These are phyloP conservation scores for Archilochus colubris DNA, from an alignment of 2,113 vertebrate genomes.

Conservation along the genomic window DNA sequence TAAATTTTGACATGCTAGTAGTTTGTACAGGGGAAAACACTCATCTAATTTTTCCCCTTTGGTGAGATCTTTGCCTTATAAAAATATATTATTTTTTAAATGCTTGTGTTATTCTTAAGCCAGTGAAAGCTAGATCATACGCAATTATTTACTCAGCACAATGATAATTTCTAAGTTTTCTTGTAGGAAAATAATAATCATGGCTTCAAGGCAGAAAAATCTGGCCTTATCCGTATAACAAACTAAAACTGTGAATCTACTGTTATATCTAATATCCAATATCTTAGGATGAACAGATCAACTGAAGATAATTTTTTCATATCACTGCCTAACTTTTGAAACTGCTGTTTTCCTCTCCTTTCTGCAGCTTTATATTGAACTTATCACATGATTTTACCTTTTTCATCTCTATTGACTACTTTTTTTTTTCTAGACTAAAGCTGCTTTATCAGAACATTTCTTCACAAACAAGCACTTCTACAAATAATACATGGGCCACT, in stretches of 20 bases:
- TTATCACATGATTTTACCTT: neutral
- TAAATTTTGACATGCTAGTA: neutral
- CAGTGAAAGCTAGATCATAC: neutral
- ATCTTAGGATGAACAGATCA: neutral
- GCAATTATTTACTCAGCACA: neutral
- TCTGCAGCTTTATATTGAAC: neutral
- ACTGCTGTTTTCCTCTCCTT: neutral
- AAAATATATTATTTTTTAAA: neutral
- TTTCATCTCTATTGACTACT: neutral
- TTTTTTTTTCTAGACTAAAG: neutral
- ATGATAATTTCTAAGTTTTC: neutral
- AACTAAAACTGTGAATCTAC: neutral
- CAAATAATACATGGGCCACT: neutral
- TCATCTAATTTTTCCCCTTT: neutral
- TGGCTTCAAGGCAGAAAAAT: neutral
- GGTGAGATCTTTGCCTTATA: neutral
- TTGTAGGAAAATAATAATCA: neutral
- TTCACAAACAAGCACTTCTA: neutral
- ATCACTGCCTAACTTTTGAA: neutral
- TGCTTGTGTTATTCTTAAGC: neutral
- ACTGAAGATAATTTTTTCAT: neutral
- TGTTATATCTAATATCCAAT: neutral
- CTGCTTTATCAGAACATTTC: neutral
- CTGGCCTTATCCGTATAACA: neutral
- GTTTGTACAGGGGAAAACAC: neutral